Evolutionary conservation across 2,113 vertebrate species (phyloP).

Genomic region (Numida meleagris): DNA sequence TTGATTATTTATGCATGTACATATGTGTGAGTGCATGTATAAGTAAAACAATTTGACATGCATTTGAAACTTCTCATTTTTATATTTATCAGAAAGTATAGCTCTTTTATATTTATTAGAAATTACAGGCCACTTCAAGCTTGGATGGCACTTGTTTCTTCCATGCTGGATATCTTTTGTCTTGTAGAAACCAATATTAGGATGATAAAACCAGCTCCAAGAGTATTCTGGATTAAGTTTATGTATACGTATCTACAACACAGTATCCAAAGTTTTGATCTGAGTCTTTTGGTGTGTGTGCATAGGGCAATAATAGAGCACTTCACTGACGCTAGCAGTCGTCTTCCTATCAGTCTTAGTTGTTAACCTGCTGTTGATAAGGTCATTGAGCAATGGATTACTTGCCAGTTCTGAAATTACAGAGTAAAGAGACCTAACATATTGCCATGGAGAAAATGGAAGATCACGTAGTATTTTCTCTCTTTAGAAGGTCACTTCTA

Average conservation of each 20-base stretch:
- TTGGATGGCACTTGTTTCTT: neutral
- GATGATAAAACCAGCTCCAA: neutral
- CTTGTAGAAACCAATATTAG: neutral
- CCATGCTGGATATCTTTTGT: rapidly evolving
- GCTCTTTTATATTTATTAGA: neutral
- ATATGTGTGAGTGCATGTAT: neutral
- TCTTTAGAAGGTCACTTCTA: neutral
- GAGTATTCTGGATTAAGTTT: neutral
- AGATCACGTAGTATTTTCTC: neutral
- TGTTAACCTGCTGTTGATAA: neutral
- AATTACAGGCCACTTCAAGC: neutral
- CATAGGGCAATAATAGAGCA: neutral
- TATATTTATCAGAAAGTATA: too few relatives aligned
- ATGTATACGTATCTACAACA: neutral
- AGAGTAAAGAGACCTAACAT: rapidly evolving
- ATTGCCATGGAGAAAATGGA: neutral
- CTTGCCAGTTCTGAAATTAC: neutral
- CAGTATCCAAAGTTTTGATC: neutral
- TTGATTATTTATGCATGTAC: neutral
- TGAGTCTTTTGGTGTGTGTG: rapidly evolving
- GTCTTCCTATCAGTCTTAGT: neutral
- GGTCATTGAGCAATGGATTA: neutral
- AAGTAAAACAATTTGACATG: neutral
- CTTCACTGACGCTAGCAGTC: neutral
- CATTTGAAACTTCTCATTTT: neutral